A percentile compares a stretch with the other conserved stretches of the same genome.
Conservation (phyloP, 2,113 vertebrate species). For the Galemys pyrenaicus region DNA sequence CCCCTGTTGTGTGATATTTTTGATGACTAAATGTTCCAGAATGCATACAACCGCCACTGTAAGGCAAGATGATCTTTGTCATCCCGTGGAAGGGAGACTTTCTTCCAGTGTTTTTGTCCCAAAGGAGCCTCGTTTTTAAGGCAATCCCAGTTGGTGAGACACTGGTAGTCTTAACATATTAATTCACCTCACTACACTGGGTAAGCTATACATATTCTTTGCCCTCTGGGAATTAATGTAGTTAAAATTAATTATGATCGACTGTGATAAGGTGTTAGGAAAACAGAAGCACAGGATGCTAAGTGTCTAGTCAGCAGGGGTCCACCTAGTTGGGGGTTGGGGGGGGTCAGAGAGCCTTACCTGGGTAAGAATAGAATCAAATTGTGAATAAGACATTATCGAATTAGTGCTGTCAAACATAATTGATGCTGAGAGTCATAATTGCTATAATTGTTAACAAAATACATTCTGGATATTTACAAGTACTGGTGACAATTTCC, state of each 20-base stretch:
- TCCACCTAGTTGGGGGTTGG: not conserved
- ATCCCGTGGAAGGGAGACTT: not conserved
- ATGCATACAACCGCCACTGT: not conserved
- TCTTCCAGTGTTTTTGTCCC: conserved; percentile 44
- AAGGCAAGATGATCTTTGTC: not conserved
- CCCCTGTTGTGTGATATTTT: conserved; percentile 35
- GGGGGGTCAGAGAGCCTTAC: not conserved
- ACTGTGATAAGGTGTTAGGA: not conserved
- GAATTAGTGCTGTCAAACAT: not conserved
- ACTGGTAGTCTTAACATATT: not conserved
- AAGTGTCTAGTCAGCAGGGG: not conserved
- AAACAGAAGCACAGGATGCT: not conserved
- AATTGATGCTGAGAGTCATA: not conserved
- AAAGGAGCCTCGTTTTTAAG: not conserved
- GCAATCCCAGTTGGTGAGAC: not conserved
- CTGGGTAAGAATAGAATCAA: not conserved
- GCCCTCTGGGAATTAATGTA: not conserved
- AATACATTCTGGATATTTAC: not conserved
- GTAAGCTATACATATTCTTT: not conserved
- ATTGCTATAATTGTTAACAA: not conserved
- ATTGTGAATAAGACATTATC: not conserved
- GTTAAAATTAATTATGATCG: conserved; percentile 15
- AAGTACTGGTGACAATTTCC: not conserved
- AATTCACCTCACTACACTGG: conserved; percentile 16
- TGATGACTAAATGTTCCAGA: not conserved